Conservation (phyloP, 2,113 vertebrate genomes). For the Pterophyllum scalare region DNA sequence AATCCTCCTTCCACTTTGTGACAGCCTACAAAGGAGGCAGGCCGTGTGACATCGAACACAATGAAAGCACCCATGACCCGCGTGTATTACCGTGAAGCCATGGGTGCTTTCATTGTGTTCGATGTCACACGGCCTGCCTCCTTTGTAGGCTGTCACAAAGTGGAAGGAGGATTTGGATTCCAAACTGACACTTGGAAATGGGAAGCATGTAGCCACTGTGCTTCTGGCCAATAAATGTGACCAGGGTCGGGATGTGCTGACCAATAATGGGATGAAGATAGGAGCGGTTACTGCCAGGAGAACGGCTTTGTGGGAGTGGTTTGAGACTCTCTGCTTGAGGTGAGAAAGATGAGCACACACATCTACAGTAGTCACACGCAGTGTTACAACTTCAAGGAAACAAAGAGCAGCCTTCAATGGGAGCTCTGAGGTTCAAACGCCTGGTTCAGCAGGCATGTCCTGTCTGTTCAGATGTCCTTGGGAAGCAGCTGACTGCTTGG, state of each 20-base stretch:
- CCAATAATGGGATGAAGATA: constrained; percentile 80
- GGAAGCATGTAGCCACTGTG: constrained; percentile 81
- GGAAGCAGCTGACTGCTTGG: constrained; percentile 36
- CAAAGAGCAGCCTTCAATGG: not conserved
- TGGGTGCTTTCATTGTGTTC: constrained; percentile 86
- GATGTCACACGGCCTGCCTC: constrained; percentile 84
- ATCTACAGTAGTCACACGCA: not conserved
- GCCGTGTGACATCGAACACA: constrained; percentile 84
- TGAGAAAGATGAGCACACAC: constrained; percentile 50
- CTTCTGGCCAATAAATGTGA: constrained; percentile 87
- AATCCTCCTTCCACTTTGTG: constrained; percentile 87
- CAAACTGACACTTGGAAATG: constrained; percentile 84
- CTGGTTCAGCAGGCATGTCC: not conserved
- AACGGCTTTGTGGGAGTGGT: constrained; percentile 85
- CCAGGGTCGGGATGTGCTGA: constrained; percentile 79
- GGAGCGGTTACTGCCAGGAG: constrained; percentile 85
- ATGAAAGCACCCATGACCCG: constrained; percentile 88
- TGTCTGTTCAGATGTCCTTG: constrained; percentile 27
- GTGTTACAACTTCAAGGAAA: not conserved
- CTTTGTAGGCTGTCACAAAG: constrained; percentile 83
- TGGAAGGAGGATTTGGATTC: constrained; percentile 89
- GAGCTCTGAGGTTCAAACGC: not conserved
- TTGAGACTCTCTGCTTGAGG: constrained; percentile 86
- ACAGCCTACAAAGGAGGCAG: constrained; percentile 84
- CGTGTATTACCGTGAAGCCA: constrained; percentile 87